phyloP scores from a whole-genome alignment of 2,888 invertebrate genomes.

The Drosophila aldrichi region DNA sequence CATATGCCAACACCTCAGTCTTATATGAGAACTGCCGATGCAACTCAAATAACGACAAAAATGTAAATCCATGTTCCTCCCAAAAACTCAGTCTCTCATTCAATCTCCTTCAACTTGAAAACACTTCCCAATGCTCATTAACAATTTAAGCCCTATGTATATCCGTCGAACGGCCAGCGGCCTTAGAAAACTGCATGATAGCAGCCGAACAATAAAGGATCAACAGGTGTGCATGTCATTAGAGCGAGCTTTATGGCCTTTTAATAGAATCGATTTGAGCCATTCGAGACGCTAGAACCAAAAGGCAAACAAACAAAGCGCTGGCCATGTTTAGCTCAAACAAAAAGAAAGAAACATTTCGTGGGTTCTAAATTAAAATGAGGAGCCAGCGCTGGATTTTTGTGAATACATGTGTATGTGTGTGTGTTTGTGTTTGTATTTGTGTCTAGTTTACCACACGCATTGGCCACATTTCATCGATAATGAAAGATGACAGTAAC shows the following conservation, averaged over 20 bases:
- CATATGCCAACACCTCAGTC: too few relatives aligned
- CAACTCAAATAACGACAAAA: too few relatives aligned
- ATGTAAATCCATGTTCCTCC: too few relatives aligned
- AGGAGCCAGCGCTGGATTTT: constrained; percentile 22
- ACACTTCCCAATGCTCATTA: constrained; percentile 3
- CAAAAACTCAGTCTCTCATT: not conserved
- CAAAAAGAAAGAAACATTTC: constrained; percentile 38
- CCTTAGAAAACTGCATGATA: constrained; percentile 7
- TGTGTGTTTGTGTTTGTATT: not conserved
- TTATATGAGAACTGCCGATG: too few relatives aligned
- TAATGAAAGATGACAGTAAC: constrained; percentile 84
- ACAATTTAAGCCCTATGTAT: constrained; percentile 14
- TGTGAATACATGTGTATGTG: constrained; percentile 15
- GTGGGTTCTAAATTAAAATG: constrained; percentile 72
- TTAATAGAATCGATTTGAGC: constrained; percentile 71
- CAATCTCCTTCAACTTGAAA: not conserved
- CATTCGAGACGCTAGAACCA: constrained; percentile 17
- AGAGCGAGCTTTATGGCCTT: constrained; percentile 70
- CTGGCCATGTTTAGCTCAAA: constrained; percentile 57
- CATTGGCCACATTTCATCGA: constrained; percentile 79
- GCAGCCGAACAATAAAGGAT: constrained; percentile 67
- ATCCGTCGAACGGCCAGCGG: not conserved
- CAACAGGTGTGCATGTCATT: constrained; percentile 79
- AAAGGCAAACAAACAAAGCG: constrained; percentile 57
- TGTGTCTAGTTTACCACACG: constrained; percentile 63